phyloP scores from a whole-genome alignment of 2,888 invertebrate genomes.

The Dryococelus australis region DNA sequence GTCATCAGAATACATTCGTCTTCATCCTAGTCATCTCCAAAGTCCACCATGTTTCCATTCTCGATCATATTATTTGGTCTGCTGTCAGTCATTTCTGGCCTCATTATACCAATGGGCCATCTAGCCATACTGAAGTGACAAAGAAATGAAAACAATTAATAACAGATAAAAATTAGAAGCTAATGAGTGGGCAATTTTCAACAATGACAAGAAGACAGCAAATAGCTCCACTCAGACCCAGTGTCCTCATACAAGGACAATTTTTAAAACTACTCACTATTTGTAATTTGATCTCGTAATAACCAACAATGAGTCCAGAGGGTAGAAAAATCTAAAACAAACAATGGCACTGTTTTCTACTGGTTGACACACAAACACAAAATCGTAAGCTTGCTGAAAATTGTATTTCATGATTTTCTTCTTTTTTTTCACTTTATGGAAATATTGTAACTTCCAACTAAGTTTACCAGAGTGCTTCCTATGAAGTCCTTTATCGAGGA shows the following conservation, averaged over 20 bases:
- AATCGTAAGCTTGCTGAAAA: no score
- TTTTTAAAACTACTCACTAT: neutral
- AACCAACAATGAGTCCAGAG: neutral
- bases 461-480: no score
- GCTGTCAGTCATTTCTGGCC: no score
- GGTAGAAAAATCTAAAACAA: no score
- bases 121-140: neutral
- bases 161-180: neutral
- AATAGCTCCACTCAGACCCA: neutral
- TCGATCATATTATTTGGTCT: neutral
- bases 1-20: neutral
- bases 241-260: neutral
- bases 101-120: no score
- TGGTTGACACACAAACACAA: no score
- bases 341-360: no score
- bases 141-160: neutral
- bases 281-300: neutral
- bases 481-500: no score
- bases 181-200: neutral
- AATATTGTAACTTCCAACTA: no score
- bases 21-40: conserved; percentile 2
- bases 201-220: neutral
- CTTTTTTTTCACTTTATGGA: no score
- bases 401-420: no score
- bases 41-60: neutral